Evolutionary conservation across 2,797 vertebrate genomes (phyloP), one percentile per base, ranked within the genome.

Genomic region (Brotula barbata): DNA sequence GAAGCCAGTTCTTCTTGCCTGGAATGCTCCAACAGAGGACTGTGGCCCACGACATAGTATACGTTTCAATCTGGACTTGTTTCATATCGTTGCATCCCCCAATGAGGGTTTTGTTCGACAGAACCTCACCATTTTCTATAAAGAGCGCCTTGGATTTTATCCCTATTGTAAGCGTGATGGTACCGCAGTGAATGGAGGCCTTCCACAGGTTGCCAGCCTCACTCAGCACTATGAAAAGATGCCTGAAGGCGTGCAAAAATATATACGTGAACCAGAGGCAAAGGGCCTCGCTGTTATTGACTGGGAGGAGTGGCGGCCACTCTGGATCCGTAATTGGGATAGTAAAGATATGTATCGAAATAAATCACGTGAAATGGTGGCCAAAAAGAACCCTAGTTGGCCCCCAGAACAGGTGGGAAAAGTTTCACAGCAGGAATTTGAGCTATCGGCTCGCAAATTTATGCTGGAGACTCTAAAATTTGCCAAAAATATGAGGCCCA

Each of bases 251-350:
- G 86, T 99, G 33, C 3, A 80, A 0, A 94, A 92, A 72, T 98
- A 98, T 67, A 97, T 99, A 46, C 91, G 88, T 7, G 91, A 93
- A 0, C 69, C 72, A 0, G 55, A 76, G 1, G 91, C 88, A 0
- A 94, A 93, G 25, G 95, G 96, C 0, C 87, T 99, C 80, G 94
- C 96, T 0, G 91, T 99, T 55, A 95, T 99, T 1, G 97, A 98
- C 89, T 99, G 97, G 97, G 97, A 99, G 78, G 95, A 98, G 73
- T 98, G 97, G 97, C 88, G 97, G 6, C 97, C 96, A 0, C 89
- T 98, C 42, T 99, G 97, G 97, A 93, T 97, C 40, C 90, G 96
- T 50, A 99, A 99, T 85, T 99, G 97, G 97, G 91, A 95, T 31
- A 53, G 69, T 41, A 99, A 99, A 84, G 92, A 95, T 45, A 77